Evolutionary conservation across 2,113 vertebrate species (phyloP).

Genomic region (Myrmophylax atrothorax): DNA sequence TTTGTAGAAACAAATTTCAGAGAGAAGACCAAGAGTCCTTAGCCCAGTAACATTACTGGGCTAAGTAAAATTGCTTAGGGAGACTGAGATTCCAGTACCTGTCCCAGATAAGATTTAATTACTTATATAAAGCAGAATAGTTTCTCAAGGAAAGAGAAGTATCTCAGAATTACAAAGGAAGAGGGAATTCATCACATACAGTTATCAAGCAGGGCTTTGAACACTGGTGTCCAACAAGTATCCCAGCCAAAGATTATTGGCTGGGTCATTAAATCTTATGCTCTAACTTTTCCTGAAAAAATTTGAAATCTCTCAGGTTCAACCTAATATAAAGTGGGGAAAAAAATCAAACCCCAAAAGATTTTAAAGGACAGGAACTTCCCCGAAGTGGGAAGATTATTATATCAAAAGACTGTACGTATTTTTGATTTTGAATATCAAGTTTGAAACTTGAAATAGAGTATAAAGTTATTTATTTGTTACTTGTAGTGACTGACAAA

Average conservation of each 20-base stretch:
- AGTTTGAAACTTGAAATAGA: background rate
- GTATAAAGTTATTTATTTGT: background rate
- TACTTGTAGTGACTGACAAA: background rate
- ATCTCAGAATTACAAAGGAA: background rate
- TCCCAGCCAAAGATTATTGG: background rate
- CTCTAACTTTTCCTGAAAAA: background rate
- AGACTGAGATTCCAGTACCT: constrained; percentile 14
- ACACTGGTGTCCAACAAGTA: background rate
- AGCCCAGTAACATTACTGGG: constrained; percentile 28
- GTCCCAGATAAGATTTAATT: constrained; percentile 42
- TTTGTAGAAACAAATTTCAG: background rate
- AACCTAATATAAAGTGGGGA: background rate
- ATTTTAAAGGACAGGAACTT: background rate
- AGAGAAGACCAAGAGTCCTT: background rate
- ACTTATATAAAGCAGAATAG: background rate
- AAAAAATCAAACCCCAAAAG: background rate
- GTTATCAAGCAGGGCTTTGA: background rate
- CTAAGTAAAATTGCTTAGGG: constrained; percentile 27
- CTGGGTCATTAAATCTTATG: background rate
- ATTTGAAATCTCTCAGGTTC: background rate
- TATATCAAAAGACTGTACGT: background rate
- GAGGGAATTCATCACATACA: background rate
- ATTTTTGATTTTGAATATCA: background rate
- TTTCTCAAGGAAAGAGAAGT: constrained; percentile 12
- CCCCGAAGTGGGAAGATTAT: background rate